These are phyloP conservation scores for Pseudanteris insignis DNA, from an alignment of 2,888 invertebrate genomes.

Conservation along the genomic window DNA sequence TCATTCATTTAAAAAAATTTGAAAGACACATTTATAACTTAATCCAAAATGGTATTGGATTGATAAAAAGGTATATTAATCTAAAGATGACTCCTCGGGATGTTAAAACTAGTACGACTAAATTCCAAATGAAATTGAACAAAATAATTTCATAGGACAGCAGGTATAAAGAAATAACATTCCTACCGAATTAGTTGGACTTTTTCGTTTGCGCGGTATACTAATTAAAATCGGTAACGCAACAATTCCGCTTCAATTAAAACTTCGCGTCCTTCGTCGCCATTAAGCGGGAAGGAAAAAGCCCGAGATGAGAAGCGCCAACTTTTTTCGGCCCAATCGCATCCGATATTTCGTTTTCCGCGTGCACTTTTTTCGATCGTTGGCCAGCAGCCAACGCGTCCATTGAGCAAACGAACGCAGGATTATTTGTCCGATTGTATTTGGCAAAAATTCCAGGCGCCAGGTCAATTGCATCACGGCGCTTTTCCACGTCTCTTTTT, in stretches of 20 bases:
- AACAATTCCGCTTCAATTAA: constrained; percentile 35
- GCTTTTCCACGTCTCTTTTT: constrained; percentile 21
- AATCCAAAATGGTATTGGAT: too few relatives aligned
- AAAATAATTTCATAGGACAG: neutral
- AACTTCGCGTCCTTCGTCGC: constrained; percentile 30
- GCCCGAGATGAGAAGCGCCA: constrained; percentile 15
- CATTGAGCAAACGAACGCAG: constrained; percentile 37
- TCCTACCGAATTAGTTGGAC: constrained; percentile 4
- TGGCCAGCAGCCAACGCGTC: constrained; percentile 35
- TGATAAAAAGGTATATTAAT: too few relatives aligned
- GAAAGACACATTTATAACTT: too few relatives aligned
- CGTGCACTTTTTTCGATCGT: constrained; percentile 34
- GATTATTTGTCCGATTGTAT: constrained; percentile 61
- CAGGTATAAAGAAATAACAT: constrained; percentile 2
- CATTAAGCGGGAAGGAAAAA: constrained; percentile 29
- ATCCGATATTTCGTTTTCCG: constrained; percentile 40
- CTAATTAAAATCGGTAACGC: constrained; percentile 23
- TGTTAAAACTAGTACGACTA: too few relatives aligned
- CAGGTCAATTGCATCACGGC: constrained; percentile 39
- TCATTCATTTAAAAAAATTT: too few relatives aligned
- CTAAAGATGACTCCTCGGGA: too few relatives aligned
- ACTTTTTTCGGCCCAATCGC: constrained; percentile 34
- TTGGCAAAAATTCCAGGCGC: constrained; percentile 55
- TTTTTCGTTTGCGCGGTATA: constrained; percentile 6
- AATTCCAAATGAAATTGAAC: too few relatives aligned